Base-by-base conservation (phyloP, 2,113 vertebrate genomes). In the Leucopsar rothschildi region DNA sequence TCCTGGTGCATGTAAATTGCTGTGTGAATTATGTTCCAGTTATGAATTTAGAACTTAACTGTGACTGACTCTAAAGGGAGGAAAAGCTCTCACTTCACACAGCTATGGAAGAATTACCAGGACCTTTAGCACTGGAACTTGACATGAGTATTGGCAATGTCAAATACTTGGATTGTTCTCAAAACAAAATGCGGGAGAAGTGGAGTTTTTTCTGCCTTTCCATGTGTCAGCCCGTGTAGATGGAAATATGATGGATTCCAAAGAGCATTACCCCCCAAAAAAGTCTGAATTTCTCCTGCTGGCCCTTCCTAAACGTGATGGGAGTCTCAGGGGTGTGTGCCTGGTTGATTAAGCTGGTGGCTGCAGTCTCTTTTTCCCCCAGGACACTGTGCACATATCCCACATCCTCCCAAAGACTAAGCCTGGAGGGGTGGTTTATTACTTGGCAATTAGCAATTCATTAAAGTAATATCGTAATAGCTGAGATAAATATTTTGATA, bases 1-100 rank as follows among this genome's bases (percentile, higher is more conserved):
- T 95, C 95, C 72, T 10, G 13, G 63, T 79, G 89, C 93, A 76
- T 93, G 84, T 95, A 95, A 97, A 95, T 95, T 85, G 65, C 91
- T 95, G 53, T 87, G 88, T 87, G 93, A 95, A 92, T 93, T 95
- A 93, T 93, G 94, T 86, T 91, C 83, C 82, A 82, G 92, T 95
- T 97, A 97, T 96, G 94, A 97, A 93, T 95, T 96, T 95, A 76
- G 73, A 89, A 95, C 37, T 87, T 89, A 89, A 92, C 89, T 95
- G 92, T 95, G 93, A 94, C 92, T 0, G 4, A n/a, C 28, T 93
- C 56, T 21, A 28, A 91, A 82, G 56, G 75, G 77, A 87, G 53
- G 31, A 45, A 71, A 81, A 92, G 71, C 27, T 91, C 31, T 86
- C 20, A 11, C 39, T 90, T 55, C 24, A 15, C 3, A 2, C 55